Evolutionary conservation across 2,888 invertebrate species (phyloP), one percentile per base, ranked within the genome.

Genomic region (Synergus gifuensis): DNA sequence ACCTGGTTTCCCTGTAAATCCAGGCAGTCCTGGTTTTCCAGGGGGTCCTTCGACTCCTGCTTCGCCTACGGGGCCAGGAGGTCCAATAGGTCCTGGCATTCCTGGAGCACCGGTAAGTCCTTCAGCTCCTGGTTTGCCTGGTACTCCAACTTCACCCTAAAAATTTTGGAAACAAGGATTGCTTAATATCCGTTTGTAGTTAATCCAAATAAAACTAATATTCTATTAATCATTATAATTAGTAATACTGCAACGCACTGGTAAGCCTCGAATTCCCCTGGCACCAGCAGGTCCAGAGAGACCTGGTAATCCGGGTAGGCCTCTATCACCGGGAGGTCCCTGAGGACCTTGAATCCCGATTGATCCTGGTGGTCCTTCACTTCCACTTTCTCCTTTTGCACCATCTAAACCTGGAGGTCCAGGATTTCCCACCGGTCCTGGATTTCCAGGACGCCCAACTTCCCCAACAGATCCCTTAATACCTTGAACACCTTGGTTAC

Each of bases 321-420:
- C 96, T 86, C 95, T 93, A 80, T 96, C 95, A 9, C 97, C 97
- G 79, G 94, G 89, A 0, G 94, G 93, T 16, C 96, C 97, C 76
- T 95, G 94, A 28, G 85, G 83, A 49, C 95, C 95, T 64, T 86
- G 84, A 0, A 91, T 12, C 36, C 73, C 73, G 1, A 54, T 14
- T 0, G 95, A 94, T 18, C 97, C 97, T 82, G 93, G 92, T n/a
- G 94, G 88, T 63, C 96, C 94, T 8, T 87, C 89, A 7, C 86
- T 80, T 18, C 94, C 94, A 77, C 88, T 88, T 0, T 84, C 63
- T 46, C 93, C 93, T 18, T 89, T 89, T 0, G 77, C 44, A 16
- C 92, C 92, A 49, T 86, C 86, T 3, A 73, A 64, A 8, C 93
- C 92, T 8, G 88, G 60, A 76, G 84, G 83, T 7, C 91, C 73